phyloP scores from a whole-genome alignment of 2,888 invertebrate genomes.

The Aleiodes testaceus region DNA sequence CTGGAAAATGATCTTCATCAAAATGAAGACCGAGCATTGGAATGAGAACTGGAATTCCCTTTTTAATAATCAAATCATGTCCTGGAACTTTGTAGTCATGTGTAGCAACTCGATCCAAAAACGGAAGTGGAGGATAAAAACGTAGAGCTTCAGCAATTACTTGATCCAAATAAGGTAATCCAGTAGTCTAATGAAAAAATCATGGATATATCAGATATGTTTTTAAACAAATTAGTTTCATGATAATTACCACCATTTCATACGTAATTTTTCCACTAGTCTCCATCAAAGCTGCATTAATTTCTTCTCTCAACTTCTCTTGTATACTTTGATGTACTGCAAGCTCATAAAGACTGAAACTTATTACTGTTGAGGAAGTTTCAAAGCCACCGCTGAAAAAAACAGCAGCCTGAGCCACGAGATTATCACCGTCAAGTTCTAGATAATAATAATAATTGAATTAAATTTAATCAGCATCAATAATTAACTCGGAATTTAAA shows the following conservation, averaged over 20 bases:
- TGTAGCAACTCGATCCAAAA: constrained; percentile 58
- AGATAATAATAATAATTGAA: background rate
- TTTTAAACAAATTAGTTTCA: background rate
- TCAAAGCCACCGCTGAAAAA: constrained; percentile 66
- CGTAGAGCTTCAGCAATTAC: constrained; percentile 69
- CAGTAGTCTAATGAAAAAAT: constrained; percentile 47
- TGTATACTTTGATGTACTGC: constrained; percentile 59
- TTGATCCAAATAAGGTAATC: constrained; percentile 63
- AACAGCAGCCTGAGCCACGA: constrained; percentile 60
- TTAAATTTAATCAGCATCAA: background rate
- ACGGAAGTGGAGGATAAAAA: constrained; percentile 67
- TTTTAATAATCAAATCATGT: constrained; percentile 58
- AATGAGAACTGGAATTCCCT: constrained; percentile 67
- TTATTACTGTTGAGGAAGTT: constrained; percentile 59
- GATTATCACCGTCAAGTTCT: constrained; percentile 63
- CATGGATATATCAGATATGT: background rate
- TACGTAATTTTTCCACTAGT: constrained; percentile 60
- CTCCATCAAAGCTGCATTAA: constrained; percentile 52
- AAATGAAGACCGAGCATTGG: constrained; percentile 69
- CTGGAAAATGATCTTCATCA: constrained; percentile 68
- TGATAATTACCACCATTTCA: constrained; percentile 56
- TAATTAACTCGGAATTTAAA: background rate
- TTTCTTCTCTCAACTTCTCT: constrained; percentile 56
- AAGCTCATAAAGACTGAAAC: constrained; percentile 61
- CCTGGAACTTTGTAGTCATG: constrained; percentile 62